Evolutionary conservation across 2,888 invertebrate species (phyloP).

Genomic region (Euclidia mi): DNA sequence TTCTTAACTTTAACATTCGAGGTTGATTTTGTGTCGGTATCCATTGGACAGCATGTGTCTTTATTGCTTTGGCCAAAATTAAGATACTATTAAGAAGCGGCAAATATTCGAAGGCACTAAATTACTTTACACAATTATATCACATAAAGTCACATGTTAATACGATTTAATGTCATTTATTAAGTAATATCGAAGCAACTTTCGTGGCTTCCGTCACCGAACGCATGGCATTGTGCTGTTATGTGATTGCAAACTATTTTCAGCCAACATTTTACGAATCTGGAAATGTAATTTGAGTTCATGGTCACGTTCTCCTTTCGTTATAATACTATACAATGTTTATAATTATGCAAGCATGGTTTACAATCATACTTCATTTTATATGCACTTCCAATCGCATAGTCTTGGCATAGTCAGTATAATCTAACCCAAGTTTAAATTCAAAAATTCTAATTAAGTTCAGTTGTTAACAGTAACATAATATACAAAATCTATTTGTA

Average conservation of each 20-base stretch:
- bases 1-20: constrained; percentile 72
- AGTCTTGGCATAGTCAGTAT: constrained; percentile 31
- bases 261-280: constrained; percentile 73
- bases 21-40: constrained; percentile 72
- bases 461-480: too few species aligned
- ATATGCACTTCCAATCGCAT: constrained; percentile 14
- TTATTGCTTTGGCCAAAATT: constrained; percentile 55
- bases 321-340: constrained; percentile 10
- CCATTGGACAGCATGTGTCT: constrained; percentile 83
- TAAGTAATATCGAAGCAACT: constrained; percentile 76
- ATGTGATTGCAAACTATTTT: constrained; percentile 63
- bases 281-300: constrained; percentile 61
- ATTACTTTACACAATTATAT: constrained; percentile 59
- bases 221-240: constrained; percentile 66
- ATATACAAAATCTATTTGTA: too few species aligned
- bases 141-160: constrained; percentile 82
- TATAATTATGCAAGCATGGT: not conserved
- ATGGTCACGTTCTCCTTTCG: constrained; percentile 56
- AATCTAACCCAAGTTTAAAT: too few species aligned
- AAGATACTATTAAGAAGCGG: constrained; percentile 59
- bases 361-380: not conserved
- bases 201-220: constrained; percentile 74
- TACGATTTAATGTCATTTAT: constrained; percentile 59
- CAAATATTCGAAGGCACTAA: constrained; percentile 51
- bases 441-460: too few species aligned